phyloP scores from a whole-genome alignment of 2,888 invertebrate species.

The Creontiades dilutus region DNA sequence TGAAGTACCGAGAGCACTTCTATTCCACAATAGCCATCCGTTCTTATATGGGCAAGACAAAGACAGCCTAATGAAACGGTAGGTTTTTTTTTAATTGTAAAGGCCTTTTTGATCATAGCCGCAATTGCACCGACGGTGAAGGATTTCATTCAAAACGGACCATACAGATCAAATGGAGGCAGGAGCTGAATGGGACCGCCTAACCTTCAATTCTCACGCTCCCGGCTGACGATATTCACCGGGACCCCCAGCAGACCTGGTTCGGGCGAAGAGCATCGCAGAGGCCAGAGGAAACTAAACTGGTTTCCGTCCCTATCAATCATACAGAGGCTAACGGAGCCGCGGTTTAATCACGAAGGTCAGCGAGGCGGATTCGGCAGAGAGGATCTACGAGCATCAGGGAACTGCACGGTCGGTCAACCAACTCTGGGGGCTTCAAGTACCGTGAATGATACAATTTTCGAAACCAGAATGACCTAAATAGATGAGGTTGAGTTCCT shows the following conservation, averaged over 20 bases:
- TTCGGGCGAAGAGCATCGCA: not conserved
- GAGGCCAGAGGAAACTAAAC: conserved; percentile 30
- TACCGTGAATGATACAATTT: too few species aligned
- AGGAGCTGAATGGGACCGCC: conserved; percentile 26
- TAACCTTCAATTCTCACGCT: conserved; percentile 37
- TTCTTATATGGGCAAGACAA: too few species aligned
- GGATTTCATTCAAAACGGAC: conserved; percentile 9
- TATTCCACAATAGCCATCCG: too few species aligned
- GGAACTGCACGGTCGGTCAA: too few species aligned
- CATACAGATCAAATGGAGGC: not conserved
- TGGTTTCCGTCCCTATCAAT: conserved; percentile 34
- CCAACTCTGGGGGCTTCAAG: too few species aligned
- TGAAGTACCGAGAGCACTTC: too few species aligned
- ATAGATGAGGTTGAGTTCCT: too few species aligned
- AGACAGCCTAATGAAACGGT: not conserved
- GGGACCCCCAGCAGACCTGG: conserved; percentile 15
- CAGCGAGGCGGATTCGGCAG: not conserved
- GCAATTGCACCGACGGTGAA: conserved; percentile 10
- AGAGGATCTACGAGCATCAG: not conserved
- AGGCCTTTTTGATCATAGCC: not conserved
- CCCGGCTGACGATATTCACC: not conserved
- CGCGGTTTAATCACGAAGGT: conserved; percentile 39
- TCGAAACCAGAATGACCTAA: too few species aligned
- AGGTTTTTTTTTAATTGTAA: not conserved
- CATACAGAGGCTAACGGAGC: conserved; percentile 14